phyloP scores from a whole-genome alignment of 2,888 invertebrate genomes.

The Caenorhabditis virilis region DNA sequence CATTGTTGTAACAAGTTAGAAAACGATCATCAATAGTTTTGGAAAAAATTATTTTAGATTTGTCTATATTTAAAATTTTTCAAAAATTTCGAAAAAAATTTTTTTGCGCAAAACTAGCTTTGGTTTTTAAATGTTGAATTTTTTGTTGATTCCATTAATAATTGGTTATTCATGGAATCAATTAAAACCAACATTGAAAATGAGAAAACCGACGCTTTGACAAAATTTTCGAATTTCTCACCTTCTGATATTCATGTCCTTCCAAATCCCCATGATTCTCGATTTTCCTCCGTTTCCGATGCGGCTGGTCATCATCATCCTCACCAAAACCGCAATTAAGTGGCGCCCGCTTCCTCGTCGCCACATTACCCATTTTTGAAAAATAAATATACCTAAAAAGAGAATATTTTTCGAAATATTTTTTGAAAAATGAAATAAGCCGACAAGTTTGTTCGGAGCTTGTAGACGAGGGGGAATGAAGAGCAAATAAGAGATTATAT shows the following conservation, averaged over 20 bases:
- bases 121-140: slow-evolving; percentile 2
- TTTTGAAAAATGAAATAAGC: slow-evolving; percentile 5
- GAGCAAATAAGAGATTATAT: not conserved
- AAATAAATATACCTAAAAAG: not conserved
- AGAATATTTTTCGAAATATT: slow-evolving; percentile 1
- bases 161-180: no score
- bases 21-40: no score
- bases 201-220: no score
- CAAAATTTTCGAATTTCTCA: no score
- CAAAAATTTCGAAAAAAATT: no score
- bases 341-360: slow-evolving; percentile 22
- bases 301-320: slow-evolving; percentile 15
- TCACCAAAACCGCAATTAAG: slow-evolving; percentile 8
- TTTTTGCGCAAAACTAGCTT: not conserved
- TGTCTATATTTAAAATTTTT: no score
- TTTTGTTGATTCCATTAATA: no score
- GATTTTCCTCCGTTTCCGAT: slow-evolving; percentile 12
- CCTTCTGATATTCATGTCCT: slow-evolving; percentile 32
- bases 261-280: slow-evolving; percentile 3
- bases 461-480: not conserved
- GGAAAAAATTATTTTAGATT: no score
- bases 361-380: slow-evolving; percentile 32
- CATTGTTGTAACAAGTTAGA: no score
- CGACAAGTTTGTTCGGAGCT: not conserved
- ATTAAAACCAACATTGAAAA: no score